phyloP scores from a whole-genome alignment of 2,888 invertebrate genomes.

The Reticulitermes lucifugus region DNA sequence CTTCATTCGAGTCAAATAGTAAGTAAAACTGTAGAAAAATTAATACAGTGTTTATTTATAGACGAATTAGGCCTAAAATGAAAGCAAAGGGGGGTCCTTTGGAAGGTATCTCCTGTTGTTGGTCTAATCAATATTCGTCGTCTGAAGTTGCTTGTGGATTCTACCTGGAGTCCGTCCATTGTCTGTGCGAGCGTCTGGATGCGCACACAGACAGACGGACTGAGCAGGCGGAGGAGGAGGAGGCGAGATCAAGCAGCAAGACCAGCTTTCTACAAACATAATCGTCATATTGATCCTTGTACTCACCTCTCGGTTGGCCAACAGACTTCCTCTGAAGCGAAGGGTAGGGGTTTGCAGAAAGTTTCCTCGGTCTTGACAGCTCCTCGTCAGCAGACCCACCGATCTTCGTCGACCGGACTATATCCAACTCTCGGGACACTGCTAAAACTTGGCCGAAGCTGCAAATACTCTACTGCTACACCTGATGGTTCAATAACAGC shows the following conservation, averaged over 20 bases:
- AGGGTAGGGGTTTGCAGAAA: neutral
- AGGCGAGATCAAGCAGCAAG: neutral
- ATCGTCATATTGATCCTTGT: slow-evolving; percentile 18
- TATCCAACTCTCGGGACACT: slow-evolving; percentile 25
- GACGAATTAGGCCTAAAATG: neutral
- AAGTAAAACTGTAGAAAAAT: neutral
- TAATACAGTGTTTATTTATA: neutral
- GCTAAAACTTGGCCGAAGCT: slow-evolving; percentile 48
- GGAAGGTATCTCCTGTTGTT: neutral
- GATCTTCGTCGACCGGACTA: neutral
- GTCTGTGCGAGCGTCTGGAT: neutral
- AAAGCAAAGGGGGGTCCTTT: neutral
- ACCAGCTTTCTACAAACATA: slow-evolving; percentile 5
- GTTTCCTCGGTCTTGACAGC: slow-evolving; percentile 20
- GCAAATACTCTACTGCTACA: slow-evolving; percentile 48
- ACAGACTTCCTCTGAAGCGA: neutral
- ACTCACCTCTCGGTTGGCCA: slow-evolving; percentile 36
- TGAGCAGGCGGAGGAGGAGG: slow-evolving; percentile 1
- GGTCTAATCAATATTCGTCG: slow-evolving; percentile 19
- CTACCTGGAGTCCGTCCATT: slow-evolving; percentile 14
- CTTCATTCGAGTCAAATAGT: neutral
- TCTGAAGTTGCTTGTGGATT: slow-evolving; percentile 29
- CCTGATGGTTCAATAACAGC: slow-evolving; percentile 52
- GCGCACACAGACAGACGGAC: neutral
- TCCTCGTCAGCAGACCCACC: neutral